Evolutionary conservation across 2,888 invertebrate species (phyloP), one percentile per base, ranked within the genome.

Genomic region (Gonocerus acuteangulatus): DNA sequence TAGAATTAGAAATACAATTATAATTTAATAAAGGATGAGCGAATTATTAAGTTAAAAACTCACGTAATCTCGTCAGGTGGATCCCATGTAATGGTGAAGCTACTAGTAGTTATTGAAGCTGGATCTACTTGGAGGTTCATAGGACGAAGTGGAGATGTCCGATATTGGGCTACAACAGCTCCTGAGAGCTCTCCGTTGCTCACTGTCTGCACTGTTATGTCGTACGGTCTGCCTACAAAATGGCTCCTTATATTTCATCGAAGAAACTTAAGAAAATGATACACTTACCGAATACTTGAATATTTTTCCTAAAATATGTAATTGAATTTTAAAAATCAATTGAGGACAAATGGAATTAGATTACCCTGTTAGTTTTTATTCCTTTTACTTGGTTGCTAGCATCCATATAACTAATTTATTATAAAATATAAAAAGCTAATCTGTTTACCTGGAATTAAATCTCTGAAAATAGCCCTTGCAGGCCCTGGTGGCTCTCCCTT

Each of bases 401-500:
- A n/a, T n/a, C n/a, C n/a, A n/a, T n/a, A n/a, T n/a, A n/a, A n/a
- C n/a, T n/a, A n/a, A n/a, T n/a, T n/a, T n/a, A n/a, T n/a, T n/a
- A n/a, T n/a, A n/a, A n/a, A n/a, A n/a, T n/a, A n/a, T n/a, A n/a
- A n/a, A n/a, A n/a, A n/a, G n/a, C n/a, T n/a, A n/a, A n/a, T n/a
- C n/a, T 27, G n/a, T 15, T 39, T 70, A 77, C 83, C 88, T 61
- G 93, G 93, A 64, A 92, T 85, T 42, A 94, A 81, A 18, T 91
- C 93, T 76, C 94, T 92, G 76, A 94, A 94, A 21, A 94, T 93
- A 51, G 94, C 94, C 76, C 94, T 93, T 45, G 93, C 94, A 16
- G 94, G 94, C 52, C 93, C 94, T 0, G 94, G 93, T 47, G 93
- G 93, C 75, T 94, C 93, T 57, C 92, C 91, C 75, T 92, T 91